A percentile compares a stretch with the other conserved stretches of the same genome.
These are phyloP conservation scores for Romanomermis culicivorax DNA, from an alignment of 2,888 invertebrate species.

Conservation along the genomic window DNA sequence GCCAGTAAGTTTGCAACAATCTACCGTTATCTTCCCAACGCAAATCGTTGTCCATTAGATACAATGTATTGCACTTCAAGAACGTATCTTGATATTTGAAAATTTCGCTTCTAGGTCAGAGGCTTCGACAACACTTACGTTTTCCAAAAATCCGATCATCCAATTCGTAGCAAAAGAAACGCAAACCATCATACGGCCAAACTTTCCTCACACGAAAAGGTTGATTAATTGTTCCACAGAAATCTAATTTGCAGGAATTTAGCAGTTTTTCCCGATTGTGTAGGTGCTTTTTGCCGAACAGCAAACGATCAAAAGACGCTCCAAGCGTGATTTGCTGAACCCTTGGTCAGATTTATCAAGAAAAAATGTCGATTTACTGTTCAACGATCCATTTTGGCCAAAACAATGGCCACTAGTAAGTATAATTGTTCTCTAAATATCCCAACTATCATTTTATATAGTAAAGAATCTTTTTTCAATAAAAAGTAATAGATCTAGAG, in stretches of 20 bases:
- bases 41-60: no score
- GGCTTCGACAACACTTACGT: constrained; percentile 2
- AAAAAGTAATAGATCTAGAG: no score
- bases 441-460: background rate
- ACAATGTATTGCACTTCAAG: no score
- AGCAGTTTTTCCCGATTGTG: background rate
- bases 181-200: background rate
- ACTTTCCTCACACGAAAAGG: background rate
- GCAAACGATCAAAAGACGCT: constrained; percentile 52
- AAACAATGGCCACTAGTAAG: constrained; percentile 94
- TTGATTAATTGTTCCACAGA: background rate
- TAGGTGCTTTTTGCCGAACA: constrained; percentile 47
- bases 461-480: no score
- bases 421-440: background rate
- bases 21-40: no score
- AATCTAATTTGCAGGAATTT: background rate
- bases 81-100: background rate
- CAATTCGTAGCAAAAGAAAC: background rate
- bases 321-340: constrained; percentile 54
- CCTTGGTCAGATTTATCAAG: constrained; percentile 24
- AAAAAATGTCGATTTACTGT: constrained; percentile 13
- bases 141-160: background rate
- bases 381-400: constrained; percentile 75
- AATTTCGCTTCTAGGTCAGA: background rate
- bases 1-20: no score